Percentiles rank a stretch among this genome's conserved stretches.
Evolutionary conservation across 2,888 invertebrate genomes (phyloP).

Genomic region (Synanthedon formicaeformis): DNA sequence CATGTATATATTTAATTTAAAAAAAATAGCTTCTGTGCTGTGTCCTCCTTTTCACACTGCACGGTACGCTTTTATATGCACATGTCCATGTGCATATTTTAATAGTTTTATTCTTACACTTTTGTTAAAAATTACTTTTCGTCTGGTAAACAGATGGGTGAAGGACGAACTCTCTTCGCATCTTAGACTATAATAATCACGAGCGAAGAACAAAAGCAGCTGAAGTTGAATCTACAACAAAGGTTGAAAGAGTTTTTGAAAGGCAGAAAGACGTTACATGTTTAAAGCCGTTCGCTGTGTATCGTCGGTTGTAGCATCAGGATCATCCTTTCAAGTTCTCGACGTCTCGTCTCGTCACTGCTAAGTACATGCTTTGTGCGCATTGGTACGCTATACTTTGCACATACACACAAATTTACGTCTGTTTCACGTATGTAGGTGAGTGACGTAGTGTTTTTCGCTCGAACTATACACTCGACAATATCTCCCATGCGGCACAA

Average conservation of each 20-base stretch:
- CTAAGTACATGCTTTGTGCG: not conserved
- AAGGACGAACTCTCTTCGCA: too few relatives aligned
- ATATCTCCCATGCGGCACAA: constrained; percentile 13
- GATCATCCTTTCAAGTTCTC: not conserved
- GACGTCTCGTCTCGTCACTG: not conserved
- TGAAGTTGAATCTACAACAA: not conserved
- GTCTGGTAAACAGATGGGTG: too few relatives aligned
- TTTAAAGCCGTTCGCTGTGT: not conserved
- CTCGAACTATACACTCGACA: constrained; percentile 11
- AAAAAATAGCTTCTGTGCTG: too few relatives aligned
- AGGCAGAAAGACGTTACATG: not conserved
- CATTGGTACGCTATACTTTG: not conserved
- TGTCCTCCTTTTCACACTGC: too few relatives aligned
- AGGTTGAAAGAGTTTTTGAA: not conserved
- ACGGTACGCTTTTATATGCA: too few relatives aligned
- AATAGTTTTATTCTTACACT: too few relatives aligned
- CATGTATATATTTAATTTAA: too few relatives aligned
- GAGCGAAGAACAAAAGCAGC: not conserved
- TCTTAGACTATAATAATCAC: not conserved
- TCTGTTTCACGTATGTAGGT: not conserved
- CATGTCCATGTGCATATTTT: too few relatives aligned
- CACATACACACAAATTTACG: not conserved
- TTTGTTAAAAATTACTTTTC: too few relatives aligned
- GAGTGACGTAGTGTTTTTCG: not conserved
- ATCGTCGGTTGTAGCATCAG: not conserved